phyloP scores from a whole-genome alignment of 2,113 vertebrate genomes.

The Polyodon spathula region DNA sequence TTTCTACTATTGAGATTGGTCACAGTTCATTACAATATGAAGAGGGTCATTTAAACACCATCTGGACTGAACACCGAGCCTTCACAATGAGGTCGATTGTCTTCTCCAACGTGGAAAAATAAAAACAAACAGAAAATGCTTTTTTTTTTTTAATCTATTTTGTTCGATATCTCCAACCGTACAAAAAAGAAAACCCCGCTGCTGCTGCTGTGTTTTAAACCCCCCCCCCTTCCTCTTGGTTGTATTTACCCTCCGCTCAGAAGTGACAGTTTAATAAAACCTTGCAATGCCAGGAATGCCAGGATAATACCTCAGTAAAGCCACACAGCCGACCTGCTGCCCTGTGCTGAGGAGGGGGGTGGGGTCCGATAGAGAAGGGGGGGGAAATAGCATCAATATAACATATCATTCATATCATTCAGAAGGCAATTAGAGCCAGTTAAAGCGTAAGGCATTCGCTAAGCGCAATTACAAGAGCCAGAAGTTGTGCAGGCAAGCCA shows the following conservation, averaged over 20 bases:
- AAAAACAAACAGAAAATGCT: too few relatives aligned
- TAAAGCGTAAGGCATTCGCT: too few relatives aligned
- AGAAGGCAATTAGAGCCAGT: too few relatives aligned
- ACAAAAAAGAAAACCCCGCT: not conserved
- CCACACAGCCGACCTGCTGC: conserved; percentile 25
- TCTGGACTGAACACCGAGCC: conserved; percentile 61
- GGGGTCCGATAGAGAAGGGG: not conserved
- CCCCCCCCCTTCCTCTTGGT: conserved; percentile 36
- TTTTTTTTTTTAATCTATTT: too few relatives aligned
- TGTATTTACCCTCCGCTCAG: conserved; percentile 47
- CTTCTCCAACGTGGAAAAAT: conserved; percentile 20
- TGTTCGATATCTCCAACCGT: not conserved
- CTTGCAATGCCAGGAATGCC: conserved; percentile 64
- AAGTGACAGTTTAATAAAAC: conserved; percentile 64
- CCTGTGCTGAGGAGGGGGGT: conserved; percentile 26
- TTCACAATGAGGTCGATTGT: conserved; percentile 37
- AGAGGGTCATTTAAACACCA: conserved; percentile 61
- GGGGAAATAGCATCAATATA: not conserved
- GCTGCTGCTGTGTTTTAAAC: conserved; percentile 22
- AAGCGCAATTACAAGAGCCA: too few relatives aligned
- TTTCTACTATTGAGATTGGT: too few relatives aligned
- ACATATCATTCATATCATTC: too few relatives aligned
- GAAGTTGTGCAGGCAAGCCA: too few relatives aligned
- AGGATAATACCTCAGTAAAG: conserved; percentile 45
- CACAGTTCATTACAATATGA: conserved; percentile 57